Conservation (phyloP, 2,113 vertebrate species). For the Serinus canaria region DNA sequence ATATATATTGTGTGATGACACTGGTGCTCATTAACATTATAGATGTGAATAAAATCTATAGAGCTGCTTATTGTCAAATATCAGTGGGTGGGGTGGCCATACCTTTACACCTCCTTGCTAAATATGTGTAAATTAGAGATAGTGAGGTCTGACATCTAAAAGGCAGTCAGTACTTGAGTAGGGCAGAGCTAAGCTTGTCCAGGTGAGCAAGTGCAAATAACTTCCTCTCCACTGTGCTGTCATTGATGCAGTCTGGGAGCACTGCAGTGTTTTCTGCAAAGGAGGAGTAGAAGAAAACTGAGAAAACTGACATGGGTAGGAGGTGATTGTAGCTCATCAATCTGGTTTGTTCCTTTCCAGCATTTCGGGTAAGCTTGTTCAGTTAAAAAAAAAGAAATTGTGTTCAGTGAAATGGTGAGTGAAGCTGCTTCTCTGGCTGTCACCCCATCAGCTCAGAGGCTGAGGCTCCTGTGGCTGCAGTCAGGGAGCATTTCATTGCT, state of each 20-base stretch:
- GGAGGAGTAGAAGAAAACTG: not conserved
- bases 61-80: not conserved
- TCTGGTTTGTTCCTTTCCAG: not conserved
- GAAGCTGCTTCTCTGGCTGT: not conserved
- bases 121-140: not conserved
- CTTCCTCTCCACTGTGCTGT: not conserved
- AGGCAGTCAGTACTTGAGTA: not conserved
- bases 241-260: not conserved
- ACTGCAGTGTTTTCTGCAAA: not conserved
- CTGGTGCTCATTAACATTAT: not conserved
- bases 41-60: not conserved
- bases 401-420: not conserved
- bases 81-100: not conserved
- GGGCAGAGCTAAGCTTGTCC: not conserved
- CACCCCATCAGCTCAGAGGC: not conserved
- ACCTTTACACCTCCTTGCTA: not conserved
- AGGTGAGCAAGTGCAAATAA: not conserved
- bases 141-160: not conserved
- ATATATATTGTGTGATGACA: too few relatives aligned
- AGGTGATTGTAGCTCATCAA: not conserved
- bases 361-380: not conserved
- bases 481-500: not conserved
- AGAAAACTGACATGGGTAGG: not conserved
- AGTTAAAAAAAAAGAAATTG: too few relatives aligned
- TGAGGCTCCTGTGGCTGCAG: not conserved